Conservation (phyloP, 2,888 invertebrate species). For the Linyphia triangularis region DNA sequence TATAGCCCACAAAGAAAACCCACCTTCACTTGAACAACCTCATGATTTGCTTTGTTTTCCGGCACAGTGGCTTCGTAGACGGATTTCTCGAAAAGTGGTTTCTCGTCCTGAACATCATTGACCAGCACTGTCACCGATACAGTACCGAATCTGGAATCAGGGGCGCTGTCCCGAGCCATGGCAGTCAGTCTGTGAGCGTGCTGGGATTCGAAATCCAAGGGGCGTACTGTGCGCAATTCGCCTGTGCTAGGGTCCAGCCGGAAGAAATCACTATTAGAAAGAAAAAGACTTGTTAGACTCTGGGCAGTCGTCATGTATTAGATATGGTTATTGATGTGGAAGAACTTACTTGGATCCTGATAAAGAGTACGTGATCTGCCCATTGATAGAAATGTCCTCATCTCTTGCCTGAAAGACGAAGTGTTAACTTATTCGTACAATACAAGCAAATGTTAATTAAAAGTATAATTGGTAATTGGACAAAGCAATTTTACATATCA, state of each 20-base stretch:
- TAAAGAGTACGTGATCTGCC: constrained; percentile 85
- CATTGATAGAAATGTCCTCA: constrained; percentile 91
- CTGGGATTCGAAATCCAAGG: constrained; percentile 90
- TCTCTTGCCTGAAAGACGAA: constrained; percentile 81
- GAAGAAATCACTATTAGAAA: constrained; percentile 86
- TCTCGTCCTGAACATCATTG: constrained; percentile 89
- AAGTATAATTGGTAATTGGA: no score
- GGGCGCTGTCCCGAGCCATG: constrained; percentile 92
- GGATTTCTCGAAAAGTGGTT: constrained; percentile 87
- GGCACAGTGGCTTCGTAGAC: constrained; percentile 89
- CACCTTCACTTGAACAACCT: constrained; percentile 89
- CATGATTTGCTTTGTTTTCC: constrained; percentile 89
- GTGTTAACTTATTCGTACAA: no score
- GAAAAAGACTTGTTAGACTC: neutral
- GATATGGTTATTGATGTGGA: neutral
- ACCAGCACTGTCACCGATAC: constrained; percentile 92
- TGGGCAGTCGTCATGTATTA: neutral
- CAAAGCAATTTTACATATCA: no score
- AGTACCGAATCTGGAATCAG: constrained; percentile 91
- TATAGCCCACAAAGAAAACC: no score
- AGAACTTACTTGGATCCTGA: constrained; percentile 63
- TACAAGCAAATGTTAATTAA: no score
- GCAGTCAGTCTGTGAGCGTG: constrained; percentile 90
- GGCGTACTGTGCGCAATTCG: constrained; percentile 86
- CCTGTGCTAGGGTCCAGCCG: constrained; percentile 90